Conservation (phyloP, 2,113 vertebrate species). For the Felis catus region F.catus_Fca126_mat1.0 CM031412.1:14009501-14010000, state of each 20-base stretch:
- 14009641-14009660: background rate
- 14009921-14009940: background rate
- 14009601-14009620: background rate
- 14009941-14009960: background rate
- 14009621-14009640: background rate
- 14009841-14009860: background rate
- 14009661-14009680: background rate
- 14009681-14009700: background rate
- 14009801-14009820: background rate
- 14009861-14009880: background rate
- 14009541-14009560: background rate
- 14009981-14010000: background rate
- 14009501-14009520: background rate
- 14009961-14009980: background rate
- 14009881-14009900: background rate
- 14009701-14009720: background rate
- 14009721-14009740: background rate
- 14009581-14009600: background rate
- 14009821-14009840: background rate
- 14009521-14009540: background rate
- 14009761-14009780: background rate
- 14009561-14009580: background rate
- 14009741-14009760: background rate
- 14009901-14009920: background rate
- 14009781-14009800: background rate